Evolutionary conservation across 2,797 vertebrate genomes (phyloP).

Genomic region (Gymnothorax reevesii): DNA sequence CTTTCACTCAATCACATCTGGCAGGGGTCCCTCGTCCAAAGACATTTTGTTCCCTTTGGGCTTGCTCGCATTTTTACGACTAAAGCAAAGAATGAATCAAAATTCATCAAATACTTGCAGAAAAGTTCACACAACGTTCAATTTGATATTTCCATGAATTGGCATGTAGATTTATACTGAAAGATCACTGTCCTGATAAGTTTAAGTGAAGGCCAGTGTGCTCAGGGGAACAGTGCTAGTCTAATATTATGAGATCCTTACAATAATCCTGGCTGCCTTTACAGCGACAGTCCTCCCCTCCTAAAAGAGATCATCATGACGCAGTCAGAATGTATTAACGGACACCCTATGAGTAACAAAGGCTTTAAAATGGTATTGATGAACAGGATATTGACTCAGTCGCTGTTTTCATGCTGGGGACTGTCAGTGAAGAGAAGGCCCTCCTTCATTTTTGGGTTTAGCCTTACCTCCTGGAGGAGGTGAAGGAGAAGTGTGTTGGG

Average conservation of each 20-base stretch:
- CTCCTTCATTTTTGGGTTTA: not conserved
- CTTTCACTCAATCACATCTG: not conserved
- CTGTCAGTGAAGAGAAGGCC: not conserved
- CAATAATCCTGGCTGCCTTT: not conserved
- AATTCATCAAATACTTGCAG: not conserved
- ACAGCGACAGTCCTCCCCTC: not conserved
- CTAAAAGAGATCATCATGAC: not conserved
- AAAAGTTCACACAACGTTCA: not conserved
- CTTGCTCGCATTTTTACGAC: not conserved
- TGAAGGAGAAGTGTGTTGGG: constrained; percentile 93
- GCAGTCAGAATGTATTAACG: not conserved
- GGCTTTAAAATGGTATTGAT: not conserved
- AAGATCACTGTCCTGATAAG: not conserved
- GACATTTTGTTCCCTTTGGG: not conserved
- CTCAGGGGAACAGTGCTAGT: not conserved
- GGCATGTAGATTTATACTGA: not conserved
- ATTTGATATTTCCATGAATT: not conserved
- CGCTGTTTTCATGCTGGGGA: not conserved
- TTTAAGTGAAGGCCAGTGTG: not conserved
- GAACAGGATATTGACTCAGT: not conserved
- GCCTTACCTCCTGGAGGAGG: constrained; percentile 86
- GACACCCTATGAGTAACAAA: not conserved
- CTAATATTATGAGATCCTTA: not conserved
- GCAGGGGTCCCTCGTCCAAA: not conserved
- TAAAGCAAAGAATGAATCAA: not conserved